phyloP scores from a whole-genome alignment of 1,140 invertebrate species.

The Pseudomyrmex flavicornis region DNA sequence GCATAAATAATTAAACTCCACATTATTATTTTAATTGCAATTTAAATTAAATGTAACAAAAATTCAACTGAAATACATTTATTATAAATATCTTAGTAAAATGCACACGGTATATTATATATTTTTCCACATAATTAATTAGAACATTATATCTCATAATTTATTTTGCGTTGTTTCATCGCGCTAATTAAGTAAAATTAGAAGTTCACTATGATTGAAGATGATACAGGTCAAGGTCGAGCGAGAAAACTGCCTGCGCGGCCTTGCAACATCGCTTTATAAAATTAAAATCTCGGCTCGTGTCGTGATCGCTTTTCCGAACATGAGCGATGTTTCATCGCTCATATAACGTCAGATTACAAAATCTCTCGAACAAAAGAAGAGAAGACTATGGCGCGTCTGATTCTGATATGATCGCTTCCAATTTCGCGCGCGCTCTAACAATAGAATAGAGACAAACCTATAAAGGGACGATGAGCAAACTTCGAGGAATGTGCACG shows the following conservation, averaged over 20 bases:
- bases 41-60: no score
- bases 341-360: conserved; percentile 31
- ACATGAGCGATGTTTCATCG: conserved; percentile 31
- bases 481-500: conserved; percentile 47
- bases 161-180: conserved; percentile 5
- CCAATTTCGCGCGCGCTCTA: conserved; percentile 32
- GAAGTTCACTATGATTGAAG: background rate
- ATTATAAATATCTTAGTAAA: no score
- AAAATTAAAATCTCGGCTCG: conserved; percentile 33
- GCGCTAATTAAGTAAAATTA: background rate
- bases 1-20: no score
- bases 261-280: conserved; percentile 11
- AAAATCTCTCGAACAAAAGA: conserved; percentile 52
- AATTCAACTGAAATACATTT: no score
- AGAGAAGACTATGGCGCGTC: background rate
- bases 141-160: conserved; percentile 23
- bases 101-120: no score
- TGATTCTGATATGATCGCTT: conserved; percentile 58
- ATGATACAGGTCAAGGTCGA: conserved; percentile 31
- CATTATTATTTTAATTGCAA: no score
- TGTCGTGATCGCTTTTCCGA: background rate
- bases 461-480: conserved; percentile 59
- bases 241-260: conserved; percentile 16
- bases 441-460: conserved; percentile 63
- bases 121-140: no score